phyloP scores from a whole-genome alignment of 2,113 vertebrate species.

The Dermatemys mawii region DNA sequence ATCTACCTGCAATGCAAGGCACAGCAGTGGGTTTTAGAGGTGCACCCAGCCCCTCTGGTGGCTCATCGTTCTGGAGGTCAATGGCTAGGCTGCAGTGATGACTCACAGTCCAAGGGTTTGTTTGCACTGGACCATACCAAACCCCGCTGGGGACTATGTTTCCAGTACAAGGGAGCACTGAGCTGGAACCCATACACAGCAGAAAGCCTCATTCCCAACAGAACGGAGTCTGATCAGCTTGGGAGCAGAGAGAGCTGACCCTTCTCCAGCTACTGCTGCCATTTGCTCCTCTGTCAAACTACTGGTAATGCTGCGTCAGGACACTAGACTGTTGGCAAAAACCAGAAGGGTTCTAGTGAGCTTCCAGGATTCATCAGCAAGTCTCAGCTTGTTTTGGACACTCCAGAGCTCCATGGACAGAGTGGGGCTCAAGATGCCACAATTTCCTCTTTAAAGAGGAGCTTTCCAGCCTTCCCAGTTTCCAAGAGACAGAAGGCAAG shows the following conservation, averaged over 20 bases:
- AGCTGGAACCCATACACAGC: no score
- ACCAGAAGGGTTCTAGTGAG: no score
- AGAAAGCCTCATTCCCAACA: neutral
- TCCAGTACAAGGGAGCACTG: no score
- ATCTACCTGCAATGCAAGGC: slow-evolving; percentile 86
- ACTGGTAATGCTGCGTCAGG: neutral
- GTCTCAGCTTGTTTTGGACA: no score
- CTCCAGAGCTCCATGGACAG: no score
- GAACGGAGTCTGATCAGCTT: neutral
- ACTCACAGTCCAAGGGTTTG: no score
- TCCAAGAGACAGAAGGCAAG: no score
- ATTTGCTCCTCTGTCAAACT: neutral
- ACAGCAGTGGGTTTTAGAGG: rapidly evolving
- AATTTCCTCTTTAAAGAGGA: no score
- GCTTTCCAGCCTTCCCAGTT: no score
- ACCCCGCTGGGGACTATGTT: neutral
- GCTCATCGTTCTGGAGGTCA: neutral
- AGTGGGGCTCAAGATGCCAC: no score
- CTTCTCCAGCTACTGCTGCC: neutral
- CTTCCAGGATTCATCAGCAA: no score
- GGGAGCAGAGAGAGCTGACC: neutral
- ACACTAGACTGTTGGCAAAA: no score
- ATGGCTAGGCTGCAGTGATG: neutral
- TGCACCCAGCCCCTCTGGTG: neutral
- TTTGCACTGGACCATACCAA: neutral